phyloP scores from a whole-genome alignment of 1,140 invertebrate species.

The Brachionus paranguensis region DNA sequence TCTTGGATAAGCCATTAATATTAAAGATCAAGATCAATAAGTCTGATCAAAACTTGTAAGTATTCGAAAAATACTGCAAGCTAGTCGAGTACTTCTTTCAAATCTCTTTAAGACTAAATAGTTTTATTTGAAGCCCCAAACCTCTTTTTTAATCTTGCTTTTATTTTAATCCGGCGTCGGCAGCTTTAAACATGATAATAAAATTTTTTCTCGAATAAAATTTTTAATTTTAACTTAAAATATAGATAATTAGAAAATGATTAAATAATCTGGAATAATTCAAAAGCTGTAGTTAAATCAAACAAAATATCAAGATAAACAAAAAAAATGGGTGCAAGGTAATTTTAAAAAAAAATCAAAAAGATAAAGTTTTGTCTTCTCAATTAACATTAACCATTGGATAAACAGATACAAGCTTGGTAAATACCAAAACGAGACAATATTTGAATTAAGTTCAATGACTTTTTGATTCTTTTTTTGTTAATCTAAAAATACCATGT shows the following conservation, averaged over 20 bases:
- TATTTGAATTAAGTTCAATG: background rate
- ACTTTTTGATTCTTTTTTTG: background rate
- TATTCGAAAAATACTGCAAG: background rate
- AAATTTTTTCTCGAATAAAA: background rate
- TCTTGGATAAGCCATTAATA: background rate
- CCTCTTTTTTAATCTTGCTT: background rate
- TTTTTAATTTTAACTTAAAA: background rate
- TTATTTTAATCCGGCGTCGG: background rate
- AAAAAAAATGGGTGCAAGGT: slow-evolving; percentile 31
- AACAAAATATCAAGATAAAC: background rate
- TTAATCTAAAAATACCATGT: background rate
- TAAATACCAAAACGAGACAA: background rate
- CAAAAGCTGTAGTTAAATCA: background rate
- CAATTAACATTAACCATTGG: background rate
- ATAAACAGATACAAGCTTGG: background rate
- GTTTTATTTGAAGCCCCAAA: background rate
- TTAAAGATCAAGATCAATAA: background rate
- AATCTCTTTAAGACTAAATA: background rate
- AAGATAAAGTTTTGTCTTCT: background rate
- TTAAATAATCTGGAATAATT: background rate
- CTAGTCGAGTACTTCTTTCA: background rate
- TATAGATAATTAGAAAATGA: background rate
- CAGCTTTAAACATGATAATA: background rate
- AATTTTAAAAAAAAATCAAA: background rate
- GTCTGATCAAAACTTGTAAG: background rate